phyloP scores from a whole-genome alignment of 2,888 invertebrate species.

The Eulithis testata region DNA sequence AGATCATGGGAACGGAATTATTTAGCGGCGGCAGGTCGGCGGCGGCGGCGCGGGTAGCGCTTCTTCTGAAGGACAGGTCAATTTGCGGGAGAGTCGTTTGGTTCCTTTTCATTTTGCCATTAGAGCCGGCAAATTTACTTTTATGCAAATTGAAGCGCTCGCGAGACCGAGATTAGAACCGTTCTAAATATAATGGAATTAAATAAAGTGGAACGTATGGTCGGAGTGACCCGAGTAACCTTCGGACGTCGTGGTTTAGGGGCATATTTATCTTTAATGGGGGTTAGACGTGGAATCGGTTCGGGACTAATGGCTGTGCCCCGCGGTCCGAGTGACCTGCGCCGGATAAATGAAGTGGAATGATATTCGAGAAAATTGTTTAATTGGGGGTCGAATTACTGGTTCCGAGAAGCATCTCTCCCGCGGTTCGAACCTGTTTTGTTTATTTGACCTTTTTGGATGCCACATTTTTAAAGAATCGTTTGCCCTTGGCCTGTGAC shows the following conservation, averaged over 20 bases:
- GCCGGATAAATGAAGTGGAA: constrained; percentile 68
- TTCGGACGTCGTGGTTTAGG: constrained; percentile 71
- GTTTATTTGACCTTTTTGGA: constrained; percentile 58
- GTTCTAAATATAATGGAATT: constrained; percentile 57
- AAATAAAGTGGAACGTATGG: constrained; percentile 64
- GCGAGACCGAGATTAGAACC: constrained; percentile 55
- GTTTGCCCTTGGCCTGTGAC: constrained; percentile 43
- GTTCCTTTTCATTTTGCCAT: constrained; percentile 63
- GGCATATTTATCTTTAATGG: constrained; percentile 82
- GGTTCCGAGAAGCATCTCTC: constrained; percentile 62
- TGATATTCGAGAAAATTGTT: constrained; percentile 82
- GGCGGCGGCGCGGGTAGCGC: constrained; percentile 57
- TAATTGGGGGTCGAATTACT: constrained; percentile 80
- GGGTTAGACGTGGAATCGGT: constrained; percentile 74
- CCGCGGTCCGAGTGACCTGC: constrained; percentile 75
- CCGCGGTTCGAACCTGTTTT: constrained; percentile 52
- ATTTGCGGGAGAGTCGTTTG: constrained; percentile 76
- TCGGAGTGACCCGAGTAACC: constrained; percentile 62
- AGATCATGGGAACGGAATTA: constrained; percentile 83
- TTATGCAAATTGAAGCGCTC: constrained; percentile 62
- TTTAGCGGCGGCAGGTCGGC: constrained; percentile 78
- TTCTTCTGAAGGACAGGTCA: constrained; percentile 79
- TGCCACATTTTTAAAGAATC: constrained; percentile 38
- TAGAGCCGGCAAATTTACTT: constrained; percentile 60
- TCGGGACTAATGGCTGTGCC: constrained; percentile 75